Evolutionary conservation across 2,113 vertebrate genomes (phyloP).

Genomic region (Brachionichthys hirsutus): DNA sequence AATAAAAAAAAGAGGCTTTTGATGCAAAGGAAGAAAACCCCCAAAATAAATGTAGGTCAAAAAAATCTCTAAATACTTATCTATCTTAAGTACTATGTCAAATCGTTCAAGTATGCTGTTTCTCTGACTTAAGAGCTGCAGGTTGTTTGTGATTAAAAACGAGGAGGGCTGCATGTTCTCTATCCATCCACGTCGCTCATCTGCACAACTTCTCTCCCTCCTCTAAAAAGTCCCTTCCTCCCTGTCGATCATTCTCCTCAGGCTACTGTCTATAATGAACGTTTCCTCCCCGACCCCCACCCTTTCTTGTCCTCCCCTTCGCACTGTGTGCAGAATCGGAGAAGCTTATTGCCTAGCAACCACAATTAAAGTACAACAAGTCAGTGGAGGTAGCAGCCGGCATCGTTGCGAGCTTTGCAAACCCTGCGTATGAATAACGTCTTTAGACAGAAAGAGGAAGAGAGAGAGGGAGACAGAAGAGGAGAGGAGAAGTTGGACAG

Average conservation of each 20-base stretch:
- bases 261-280: slow-evolving; percentile 63
- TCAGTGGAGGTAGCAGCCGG: slow-evolving; percentile 63
- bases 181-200: slow-evolving; percentile 29
- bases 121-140: not conserved
- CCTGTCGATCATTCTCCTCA: slow-evolving; percentile 40
- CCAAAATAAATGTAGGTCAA: not conserved
- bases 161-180: slow-evolving; percentile 28
- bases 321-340: slow-evolving; percentile 67
- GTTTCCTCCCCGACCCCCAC: slow-evolving; percentile 42
- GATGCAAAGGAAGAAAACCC: not conserved
- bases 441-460: slow-evolving; percentile 34
- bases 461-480: slow-evolving; percentile 3
- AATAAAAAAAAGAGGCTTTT: not conserved
- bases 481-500: slow-evolving; percentile 60
- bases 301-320: slow-evolving; percentile 51
- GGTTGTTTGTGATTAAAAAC: slow-evolving; percentile 4
- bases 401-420: slow-evolving; percentile 41
- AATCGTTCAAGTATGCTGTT: slow-evolving; percentile 5
- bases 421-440: slow-evolving; percentile 47
- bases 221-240: slow-evolving; percentile 27
- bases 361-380: slow-evolving; percentile 84
- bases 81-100: not conserved
- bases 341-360: slow-evolving; percentile 88
- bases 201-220: slow-evolving; percentile 33
- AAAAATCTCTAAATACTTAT: not conserved